Base-by-base conservation (phyloP, 2,888 invertebrate genomes). In the Spilosoma lubricipeda region DNA sequence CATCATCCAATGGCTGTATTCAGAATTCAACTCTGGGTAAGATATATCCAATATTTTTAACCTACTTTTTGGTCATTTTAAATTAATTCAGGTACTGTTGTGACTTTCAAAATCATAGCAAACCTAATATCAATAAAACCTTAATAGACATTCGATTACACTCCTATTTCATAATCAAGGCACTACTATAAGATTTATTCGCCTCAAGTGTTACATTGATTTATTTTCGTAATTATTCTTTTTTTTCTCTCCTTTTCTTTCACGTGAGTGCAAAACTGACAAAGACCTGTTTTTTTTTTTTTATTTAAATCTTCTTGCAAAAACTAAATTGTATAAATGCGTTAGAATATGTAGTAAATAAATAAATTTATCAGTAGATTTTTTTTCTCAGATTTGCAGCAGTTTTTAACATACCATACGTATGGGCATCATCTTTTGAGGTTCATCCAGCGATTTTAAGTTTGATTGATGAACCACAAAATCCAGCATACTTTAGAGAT, bases 1-100 rank as follows among this genome's bases (percentile, higher is more conserved):
- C 23, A 80, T 92, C 20, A 73, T 88, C 5, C 92, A 92, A 68
- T 92, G 91, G 91, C 79, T 92, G 70, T 92, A 89, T 72, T 85
- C 84, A 3, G 87, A 91, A 42, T 27, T 88, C 7, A 80, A 84
- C 48, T 85, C 88, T 27, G 92, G 92, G 92, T 92, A 81, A 85
- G 84, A 63, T 30, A 63, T 7, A 15, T 18, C 8, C 18, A 27
- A 30, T 63, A 63, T 30, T 30, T 18, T 30, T 59, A 5, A 27
- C 27, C 11, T 42, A 2, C 42, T 20, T 56, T 9, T 8, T 23
- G n/a, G 8, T 8, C 27, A 56, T 30, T 1, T 8, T 7, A 18
- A 18, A 63, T 27, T 3, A n/a, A 13, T n/a, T n/a, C 23, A 23
- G 5, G 13, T 27, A 5, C 27, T 27, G 15, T 59, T 27, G 27